Evolutionary conservation across 2,888 invertebrate species (phyloP), one percentile per base, ranked within the genome.

Genomic region (Troilus luridus): DNA sequence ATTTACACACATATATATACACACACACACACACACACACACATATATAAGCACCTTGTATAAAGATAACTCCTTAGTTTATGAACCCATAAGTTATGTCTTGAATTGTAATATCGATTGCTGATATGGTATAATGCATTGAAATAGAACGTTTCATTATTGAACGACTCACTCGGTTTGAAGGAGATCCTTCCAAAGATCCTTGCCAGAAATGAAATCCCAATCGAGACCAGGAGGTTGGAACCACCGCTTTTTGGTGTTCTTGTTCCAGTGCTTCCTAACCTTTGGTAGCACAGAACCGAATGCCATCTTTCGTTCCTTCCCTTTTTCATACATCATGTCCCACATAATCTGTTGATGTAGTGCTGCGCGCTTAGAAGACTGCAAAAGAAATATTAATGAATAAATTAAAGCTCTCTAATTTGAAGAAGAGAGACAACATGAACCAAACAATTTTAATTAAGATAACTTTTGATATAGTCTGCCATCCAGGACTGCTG

Each of bases 331-430:
- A 27, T 91, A 91, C 54, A 90, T 58, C 11, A 89, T 91, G 54
- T 92, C 92, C 92, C 92, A 92, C 56, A 92, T 27, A 9, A 92
- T 91, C 62, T 92, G 92, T 14, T 91, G 81, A 59, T 92, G 92
- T 1, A 92, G 89, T 21, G 89, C 91, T 21, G 92, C 92, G 11
- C 92, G 60, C 59, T 72, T 88, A 14, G 92, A 92, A 41, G 90
- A 88, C 92, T 92, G 88, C 17, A 90, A 90, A 27, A 24, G 19
- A 88, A 58, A 9, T 64, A 1, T 7, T 60, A 60, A 17, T 6
- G 10, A 60, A 60, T 17, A 60, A 60, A 60, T 12, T 12, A 60
- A 60, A 17, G 60, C 41, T 41, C 41, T 41, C 41, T 41, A 41
- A 41, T 41, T 41, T 41, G 41, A 41, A 41, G 41, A 41, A 41